Evolutionary conservation across 2,888 invertebrate species (phyloP).

Genomic region (Meghimatium bilineatum): DNA sequence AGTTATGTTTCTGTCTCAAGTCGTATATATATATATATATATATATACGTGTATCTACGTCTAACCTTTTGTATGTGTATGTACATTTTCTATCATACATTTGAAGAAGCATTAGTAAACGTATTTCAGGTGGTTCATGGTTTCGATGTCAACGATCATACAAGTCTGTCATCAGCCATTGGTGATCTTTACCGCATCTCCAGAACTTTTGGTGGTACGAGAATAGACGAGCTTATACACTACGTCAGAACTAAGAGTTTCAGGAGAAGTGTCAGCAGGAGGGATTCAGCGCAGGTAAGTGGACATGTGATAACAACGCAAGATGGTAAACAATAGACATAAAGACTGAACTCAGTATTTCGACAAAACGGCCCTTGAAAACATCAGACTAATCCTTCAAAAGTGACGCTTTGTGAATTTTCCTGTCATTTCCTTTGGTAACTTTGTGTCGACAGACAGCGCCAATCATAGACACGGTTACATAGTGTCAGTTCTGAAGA

Average conservation of each 20-base stretch:
- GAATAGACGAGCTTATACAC: conserved; percentile 57
- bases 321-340: no score
- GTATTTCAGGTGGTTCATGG: conserved; percentile 14
- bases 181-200: conserved; percentile 58
- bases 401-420: no score
- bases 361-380: no score
- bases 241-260: conserved; percentile 66
- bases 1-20: no score
- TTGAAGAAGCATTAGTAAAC: neutral
- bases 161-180: conserved; percentile 27
- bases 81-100: neutral
- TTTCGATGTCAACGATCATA: conserved; percentile 32
- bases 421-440: no score
- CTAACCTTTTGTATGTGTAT: neutral
- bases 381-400: no score
- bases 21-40: neutral
- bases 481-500: no score
- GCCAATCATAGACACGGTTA: no score
- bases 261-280: conserved; percentile 58
- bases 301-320: no score
- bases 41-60: neutral
- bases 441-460: no score
- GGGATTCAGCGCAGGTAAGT: conserved; percentile 58
- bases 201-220: conserved; percentile 58
- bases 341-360: no score